phyloP scores from a whole-genome alignment of 1,140 invertebrate species.

The Mamestra configurata region DNA sequence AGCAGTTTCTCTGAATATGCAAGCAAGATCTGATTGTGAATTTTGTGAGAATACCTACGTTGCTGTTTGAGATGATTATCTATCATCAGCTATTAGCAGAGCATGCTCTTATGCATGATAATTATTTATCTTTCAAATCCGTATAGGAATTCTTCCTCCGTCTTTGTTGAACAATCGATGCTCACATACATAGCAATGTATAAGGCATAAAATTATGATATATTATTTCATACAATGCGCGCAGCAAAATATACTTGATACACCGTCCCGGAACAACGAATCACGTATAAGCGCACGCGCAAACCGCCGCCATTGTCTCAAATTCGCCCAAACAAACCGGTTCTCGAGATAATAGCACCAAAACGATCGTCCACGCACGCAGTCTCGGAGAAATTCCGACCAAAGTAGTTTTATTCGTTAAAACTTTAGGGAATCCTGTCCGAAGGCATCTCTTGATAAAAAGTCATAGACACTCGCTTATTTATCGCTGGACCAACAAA shows the following conservation, averaged over 20 bases:
- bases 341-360: constrained; percentile 73
- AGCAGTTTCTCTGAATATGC: background rate
- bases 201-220: constrained; percentile 41
- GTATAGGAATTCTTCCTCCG: constrained; percentile 1
- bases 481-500: constrained; percentile 46
- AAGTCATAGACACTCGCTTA: constrained; percentile 42
- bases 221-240: constrained; percentile 40
- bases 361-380: constrained; percentile 70
- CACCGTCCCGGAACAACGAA: constrained; percentile 49
- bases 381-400: constrained; percentile 73
- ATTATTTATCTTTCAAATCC: constrained; percentile 32
- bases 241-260: constrained; percentile 50
- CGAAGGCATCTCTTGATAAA: constrained; percentile 50
- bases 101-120: constrained; percentile 7
- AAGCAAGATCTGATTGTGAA: background rate
- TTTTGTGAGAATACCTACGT: background rate
- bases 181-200: constrained; percentile 11
- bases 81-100: background rate
- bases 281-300: constrained; percentile 45
- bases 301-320: constrained; percentile 71
- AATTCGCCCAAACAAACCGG: constrained; percentile 76
- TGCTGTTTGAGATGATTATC: background rate
- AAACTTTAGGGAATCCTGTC: constrained; percentile 58
- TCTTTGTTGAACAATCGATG: constrained; percentile 30
- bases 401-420: constrained; percentile 49